Evolutionary conservation across 2,888 invertebrate genomes (phyloP), one percentile per base, ranked within the genome.

Genomic region (Temnothorax unifasciatus): DNA sequence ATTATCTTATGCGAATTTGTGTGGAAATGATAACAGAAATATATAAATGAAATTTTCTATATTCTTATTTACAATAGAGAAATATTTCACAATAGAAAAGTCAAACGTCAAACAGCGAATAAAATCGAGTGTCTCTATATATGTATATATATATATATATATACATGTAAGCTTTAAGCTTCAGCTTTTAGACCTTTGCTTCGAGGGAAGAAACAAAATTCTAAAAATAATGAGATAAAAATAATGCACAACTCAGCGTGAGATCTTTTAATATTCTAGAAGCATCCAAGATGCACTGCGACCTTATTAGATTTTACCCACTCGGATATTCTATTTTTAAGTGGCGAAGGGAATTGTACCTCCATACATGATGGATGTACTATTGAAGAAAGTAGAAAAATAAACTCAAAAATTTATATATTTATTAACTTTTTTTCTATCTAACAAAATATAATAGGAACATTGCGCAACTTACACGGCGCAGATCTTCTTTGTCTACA

Each of bases 151-250:
- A n/a, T n/a, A 0, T 21, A 15, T 75, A n/a, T 38, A 38, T 63
- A 13, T 3, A 2, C 1, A 15, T 18, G 9, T 34, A 50, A 59
- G 15, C n/a, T 50, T 13, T 25, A 34, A 15, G 54, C 5, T 64
- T 41, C 64, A 25, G 9, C 25, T 25, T 44, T 66, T 66, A 25
- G 3, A 15, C 13, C 15, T 25, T 13, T 11, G 29, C 29, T 18
- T 29, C 18, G 50, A 38, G 38, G 38, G 66, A 66, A 66, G n/a
- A 38, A 76, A 38, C 6, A 21, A 15, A 2, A 2, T 6, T 77
- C 54, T 29, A 69, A 69, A 29, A 71, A 8, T 57, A 71, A 79
- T 13, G 25, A 21, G 29, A 18, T 79, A 76, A 76, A 66, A 79
- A 59, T 79, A 47, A 79, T 47, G 15, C 41, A 41, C 1, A 6